Evolutionary conservation across 1,140 invertebrate genomes (phyloP).

Genomic region (Drosophila carrolli): DNA sequence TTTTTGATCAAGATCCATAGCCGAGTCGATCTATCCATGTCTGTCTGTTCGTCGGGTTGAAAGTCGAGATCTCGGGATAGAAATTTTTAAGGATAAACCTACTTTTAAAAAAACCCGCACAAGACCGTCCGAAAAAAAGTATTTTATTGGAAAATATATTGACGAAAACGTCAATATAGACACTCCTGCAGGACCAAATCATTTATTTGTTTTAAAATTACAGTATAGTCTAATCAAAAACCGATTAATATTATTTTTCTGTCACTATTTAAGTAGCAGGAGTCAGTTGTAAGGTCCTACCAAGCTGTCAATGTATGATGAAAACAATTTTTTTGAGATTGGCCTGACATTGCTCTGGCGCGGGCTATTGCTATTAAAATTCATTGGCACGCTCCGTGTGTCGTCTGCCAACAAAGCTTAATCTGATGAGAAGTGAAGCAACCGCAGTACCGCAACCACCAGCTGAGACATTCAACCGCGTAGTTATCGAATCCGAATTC

Average conservation of each 20-base stretch:
- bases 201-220: too few species aligned
- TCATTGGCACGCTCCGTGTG: slow-evolving; percentile 52
- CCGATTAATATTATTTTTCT: background rate
- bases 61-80: background rate
- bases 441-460: slow-evolving; percentile 28
- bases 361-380: slow-evolving; percentile 58
- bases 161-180: too few species aligned
- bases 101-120: too few species aligned
- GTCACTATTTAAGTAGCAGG: background rate
- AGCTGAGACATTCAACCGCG: slow-evolving; percentile 22
- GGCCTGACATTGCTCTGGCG: slow-evolving; percentile 27
- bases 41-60: background rate
- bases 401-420: slow-evolving; percentile 24
- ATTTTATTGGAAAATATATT: too few species aligned
- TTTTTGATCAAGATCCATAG: background rate
- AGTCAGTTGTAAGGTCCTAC: background rate
- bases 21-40: background rate
- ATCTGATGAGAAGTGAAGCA: slow-evolving; percentile 44
- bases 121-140: too few species aligned
- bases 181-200: too few species aligned
- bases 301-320: slow-evolving; percentile 23
- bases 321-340: slow-evolving; percentile 22
- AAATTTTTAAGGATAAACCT: too few species aligned
- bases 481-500: slow-evolving; percentile 47
- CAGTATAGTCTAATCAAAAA: background rate